Evolutionary conservation across 2,888 invertebrate genomes (phyloP), one percentile per base, ranked within the genome.

Genomic region (Xiphydria camelus): DNA sequence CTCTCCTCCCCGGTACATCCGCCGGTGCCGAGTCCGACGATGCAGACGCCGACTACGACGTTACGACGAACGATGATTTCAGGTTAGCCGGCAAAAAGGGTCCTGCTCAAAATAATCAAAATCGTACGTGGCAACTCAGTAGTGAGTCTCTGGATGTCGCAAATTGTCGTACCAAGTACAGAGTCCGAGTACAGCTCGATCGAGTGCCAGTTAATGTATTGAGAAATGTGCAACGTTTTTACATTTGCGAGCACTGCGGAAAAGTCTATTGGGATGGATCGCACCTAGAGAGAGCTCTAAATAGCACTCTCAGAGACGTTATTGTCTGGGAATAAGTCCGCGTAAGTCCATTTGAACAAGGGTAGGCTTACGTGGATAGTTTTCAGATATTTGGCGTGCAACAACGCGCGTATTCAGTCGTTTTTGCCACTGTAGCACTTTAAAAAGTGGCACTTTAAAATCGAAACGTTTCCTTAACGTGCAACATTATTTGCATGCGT

Each of bases 211-310:
- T 74, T 25, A 68, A 79, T 17, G 72, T 79, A 38, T 58, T 77
- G 58, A 62, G 69, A 26, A 73, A 76, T 41, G 76, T 79, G 15
- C 79, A 83, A 41, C 56, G 78, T 45, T 88, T 86, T 65, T 83
- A 83, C 57, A 75, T 88, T 21, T 91, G 91, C 75, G 83, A 84
- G 55, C 69, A 66, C 19, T 91, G 91, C 76, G 91, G 90, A 0
- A 87, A 86, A 69, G 78, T 88, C 38, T 89, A 84, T 71, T 90
- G 89, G 87, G 85, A 87, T 51, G 82, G 81, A 2, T 66, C 70
- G 2, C 78, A 80, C 6, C 47, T 62, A 23, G 62, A 68, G 31
- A 41, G 44, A 20, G 39, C 46, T 1, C 43, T 69, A 1, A 57
- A 57, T 17, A 47, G 42, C 18, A 22, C 45, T 44, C 39, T 67